A percentile compares a stretch with the other conserved stretches of the same genome.
phyloP scores from a whole-genome alignment of 2,113 vertebrate species.

The Rynchops niger region DNA sequence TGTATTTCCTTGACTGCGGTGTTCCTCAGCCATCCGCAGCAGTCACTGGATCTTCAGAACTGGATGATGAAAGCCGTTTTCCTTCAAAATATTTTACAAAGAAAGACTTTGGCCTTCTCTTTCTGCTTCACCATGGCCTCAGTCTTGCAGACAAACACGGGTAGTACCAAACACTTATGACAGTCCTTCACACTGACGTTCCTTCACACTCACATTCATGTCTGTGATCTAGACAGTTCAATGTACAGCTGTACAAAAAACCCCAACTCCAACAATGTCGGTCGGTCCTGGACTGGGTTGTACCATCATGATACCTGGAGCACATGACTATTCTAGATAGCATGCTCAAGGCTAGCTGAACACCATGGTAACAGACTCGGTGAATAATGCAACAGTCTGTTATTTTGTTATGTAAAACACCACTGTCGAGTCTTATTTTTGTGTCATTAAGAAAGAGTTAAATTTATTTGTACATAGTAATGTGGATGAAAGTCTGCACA shows the following conservation, averaged over 20 bases:
- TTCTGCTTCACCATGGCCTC: not conserved
- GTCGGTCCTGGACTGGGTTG: not conserved
- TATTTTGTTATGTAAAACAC: slow-evolving; percentile 40
- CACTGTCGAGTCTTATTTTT: not conserved
- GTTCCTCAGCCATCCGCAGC: not conserved
- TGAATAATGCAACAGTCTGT: slow-evolving; percentile 14
- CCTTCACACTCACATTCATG: not conserved
- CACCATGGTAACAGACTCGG: slow-evolving; percentile 31
- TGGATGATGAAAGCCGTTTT: not conserved
- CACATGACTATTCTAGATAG: not conserved
- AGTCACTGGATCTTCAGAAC: not conserved
- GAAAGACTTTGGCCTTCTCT: not conserved
- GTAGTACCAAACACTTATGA: not conserved
- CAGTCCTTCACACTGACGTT: not conserved
- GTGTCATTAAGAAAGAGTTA: not conserved
- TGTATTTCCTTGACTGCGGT: not conserved
- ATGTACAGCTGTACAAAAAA: not conserved
- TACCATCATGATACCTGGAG: not conserved
- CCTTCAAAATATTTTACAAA: not conserved
- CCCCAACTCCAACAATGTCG: rapidly evolving
- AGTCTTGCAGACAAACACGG: not conserved
- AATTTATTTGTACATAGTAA: not conserved
- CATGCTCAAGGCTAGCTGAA: not conserved
- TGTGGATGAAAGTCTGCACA: not conserved
- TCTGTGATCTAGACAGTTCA: not conserved